A percentile compares a stretch with the other conserved stretches of the same genome.
Conservation (phyloP, 2,797 vertebrate genomes). For the Hipposideros larvatus region DNA sequence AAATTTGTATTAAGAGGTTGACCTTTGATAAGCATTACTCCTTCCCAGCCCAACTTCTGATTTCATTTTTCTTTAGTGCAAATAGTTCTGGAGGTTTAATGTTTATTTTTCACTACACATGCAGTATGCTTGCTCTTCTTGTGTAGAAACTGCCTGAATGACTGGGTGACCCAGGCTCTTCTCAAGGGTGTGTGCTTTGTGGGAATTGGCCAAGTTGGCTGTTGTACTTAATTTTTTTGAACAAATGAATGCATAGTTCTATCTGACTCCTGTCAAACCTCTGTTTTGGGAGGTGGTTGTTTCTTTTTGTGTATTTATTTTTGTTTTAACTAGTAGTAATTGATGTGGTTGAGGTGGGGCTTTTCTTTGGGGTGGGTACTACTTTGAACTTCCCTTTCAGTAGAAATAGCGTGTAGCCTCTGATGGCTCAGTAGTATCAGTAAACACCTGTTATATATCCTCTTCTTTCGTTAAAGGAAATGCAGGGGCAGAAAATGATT, state of each 20-base stretch:
- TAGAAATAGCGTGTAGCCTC: neutral
- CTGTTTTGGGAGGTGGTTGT: slow-evolving; percentile 15
- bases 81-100: slow-evolving; percentile 43
- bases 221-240: slow-evolving; percentile 38
- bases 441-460: slow-evolving; percentile 22
- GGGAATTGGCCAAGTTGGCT: neutral
- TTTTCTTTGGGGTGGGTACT: neutral
- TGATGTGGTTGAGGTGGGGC: neutral
- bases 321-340: slow-evolving; percentile 51
- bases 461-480: slow-evolving; percentile 44
- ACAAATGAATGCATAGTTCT: slow-evolving; percentile 18
- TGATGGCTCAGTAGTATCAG: neutral
- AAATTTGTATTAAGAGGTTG: slow-evolving; percentile 20
- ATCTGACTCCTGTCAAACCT: neutral
- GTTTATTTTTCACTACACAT: neutral
- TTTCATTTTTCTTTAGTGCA: slow-evolving; percentile 52
- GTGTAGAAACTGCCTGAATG: neutral
- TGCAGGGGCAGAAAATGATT: neutral
- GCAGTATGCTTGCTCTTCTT: neutral
- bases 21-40: slow-evolving; percentile 49
- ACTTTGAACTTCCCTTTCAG: slow-evolving; percentile 53
- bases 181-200: neutral
- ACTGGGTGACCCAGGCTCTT: neutral
- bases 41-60: slow-evolving; percentile 2
- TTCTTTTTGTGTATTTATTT: slow-evolving; percentile 51